A percentile compares a stretch with the other conserved stretches of the same genome.
phyloP scores from a whole-genome alignment of 2,888 invertebrate species.

The Napeogenes sylphis region DNA sequence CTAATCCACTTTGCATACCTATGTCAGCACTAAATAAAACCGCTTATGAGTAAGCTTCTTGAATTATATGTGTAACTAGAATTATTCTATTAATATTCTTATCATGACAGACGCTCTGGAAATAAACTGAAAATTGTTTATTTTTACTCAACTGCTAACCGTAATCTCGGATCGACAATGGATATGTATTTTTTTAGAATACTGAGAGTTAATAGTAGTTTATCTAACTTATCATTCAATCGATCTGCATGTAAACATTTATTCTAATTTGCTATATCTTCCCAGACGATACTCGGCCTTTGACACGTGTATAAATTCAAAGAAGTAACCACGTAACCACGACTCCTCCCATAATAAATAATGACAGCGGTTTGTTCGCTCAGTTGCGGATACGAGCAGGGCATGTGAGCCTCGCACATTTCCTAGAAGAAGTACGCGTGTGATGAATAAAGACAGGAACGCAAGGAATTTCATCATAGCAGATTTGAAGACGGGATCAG shows the following conservation, averaged over 20 bases:
- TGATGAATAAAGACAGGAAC: conserved; percentile 71
- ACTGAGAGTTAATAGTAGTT: not conserved
- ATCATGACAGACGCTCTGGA: conserved; percentile 38
- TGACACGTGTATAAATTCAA: conserved; percentile 40
- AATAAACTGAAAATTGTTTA: conserved; percentile 18
- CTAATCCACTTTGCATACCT: conserved; percentile 59
- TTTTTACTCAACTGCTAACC: no score
- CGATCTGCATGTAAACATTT: conserved; percentile 28
- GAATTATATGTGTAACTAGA: conserved; percentile 31
- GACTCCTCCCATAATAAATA: conserved; percentile 53
- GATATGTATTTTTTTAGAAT: conserved; percentile 12
- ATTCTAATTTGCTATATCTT: conserved; percentile 49
- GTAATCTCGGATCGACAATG: no score
- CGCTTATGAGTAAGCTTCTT: conserved; percentile 55
- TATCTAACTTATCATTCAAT: conserved; percentile 34
- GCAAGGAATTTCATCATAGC: conserved; percentile 68
- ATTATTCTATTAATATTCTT: conserved; percentile 34
- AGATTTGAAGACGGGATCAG: conserved; percentile 65
- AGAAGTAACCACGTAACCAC: no score
- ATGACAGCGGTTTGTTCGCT: conserved; percentile 61
- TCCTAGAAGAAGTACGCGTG: conserved; percentile 71
- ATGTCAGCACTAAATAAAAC: conserved; percentile 37
- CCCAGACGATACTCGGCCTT: conserved; percentile 55
- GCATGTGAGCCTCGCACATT: conserved; percentile 58
- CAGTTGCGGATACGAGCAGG: conserved; percentile 56